Conservation (phyloP, 2,113 vertebrate genomes). For the Nycticebus coucang region DNA sequence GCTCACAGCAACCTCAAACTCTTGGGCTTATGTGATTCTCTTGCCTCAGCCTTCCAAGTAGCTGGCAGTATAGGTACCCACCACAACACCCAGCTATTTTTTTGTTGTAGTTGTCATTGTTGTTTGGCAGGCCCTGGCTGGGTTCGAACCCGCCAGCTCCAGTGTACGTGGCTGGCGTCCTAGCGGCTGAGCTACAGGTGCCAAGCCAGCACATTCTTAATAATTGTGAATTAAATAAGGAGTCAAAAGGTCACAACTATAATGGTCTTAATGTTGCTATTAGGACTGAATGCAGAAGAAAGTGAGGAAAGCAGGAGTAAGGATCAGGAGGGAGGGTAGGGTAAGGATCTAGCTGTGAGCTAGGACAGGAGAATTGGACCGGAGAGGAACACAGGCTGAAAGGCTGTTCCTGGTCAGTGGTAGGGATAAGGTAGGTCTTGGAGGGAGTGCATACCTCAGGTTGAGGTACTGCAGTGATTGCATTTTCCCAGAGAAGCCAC, state of each 20-base stretch:
- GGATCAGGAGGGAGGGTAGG: background rate
- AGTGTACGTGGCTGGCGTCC: no score
- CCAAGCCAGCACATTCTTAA: no score
- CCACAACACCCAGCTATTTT: no score
- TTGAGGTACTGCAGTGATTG: slow-evolving; percentile 94
- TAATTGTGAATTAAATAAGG: background rate
- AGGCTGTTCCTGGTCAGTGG: background rate
- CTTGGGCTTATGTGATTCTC: no score
- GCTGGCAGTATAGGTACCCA: no score
- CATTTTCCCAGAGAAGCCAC: slow-evolving; percentile 90
- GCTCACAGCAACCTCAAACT: no score
- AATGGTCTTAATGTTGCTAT: background rate
- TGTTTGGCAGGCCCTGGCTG: no score
- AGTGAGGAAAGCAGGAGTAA: background rate
- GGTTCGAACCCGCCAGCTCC: no score
- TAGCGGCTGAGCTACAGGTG: no score
- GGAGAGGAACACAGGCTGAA: background rate
- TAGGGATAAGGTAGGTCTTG: background rate
- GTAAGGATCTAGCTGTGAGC: background rate
- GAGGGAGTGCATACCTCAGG: slow-evolving; percentile 79
- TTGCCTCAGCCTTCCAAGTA: no score
- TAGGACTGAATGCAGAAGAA: background rate
- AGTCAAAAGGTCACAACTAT: background rate
- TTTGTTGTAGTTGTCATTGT: no score
- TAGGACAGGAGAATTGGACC: background rate